Base-by-base conservation (phyloP, 2,888 invertebrate species). In the Rhyacophila evoluta region DNA sequence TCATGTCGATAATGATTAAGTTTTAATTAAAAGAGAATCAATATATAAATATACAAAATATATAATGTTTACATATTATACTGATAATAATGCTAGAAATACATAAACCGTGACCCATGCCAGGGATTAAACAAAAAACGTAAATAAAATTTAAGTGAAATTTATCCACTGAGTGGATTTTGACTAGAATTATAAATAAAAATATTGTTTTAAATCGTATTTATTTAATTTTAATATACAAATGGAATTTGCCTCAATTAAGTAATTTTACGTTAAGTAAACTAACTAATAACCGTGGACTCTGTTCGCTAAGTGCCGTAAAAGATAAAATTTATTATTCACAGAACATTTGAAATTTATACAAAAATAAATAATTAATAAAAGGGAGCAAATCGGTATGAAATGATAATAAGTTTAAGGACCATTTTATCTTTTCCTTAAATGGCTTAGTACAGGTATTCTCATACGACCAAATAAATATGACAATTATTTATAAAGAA, bases 101-200 rank as follows among this genome's bases (percentile, higher is more conserved):
- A 68, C 68, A 76, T 73, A 41, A 79, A 79, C 25, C 55, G 72
- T 74, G 72, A 77, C 77, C 77, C 74, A 29, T 67, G 78, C 77
- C 41, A 77, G 81, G 81, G 76, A 75, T 76, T 37, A 79, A 79
- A 75, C 75, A 69, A 75, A 70, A 72, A 74, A 75, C 19, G 39
- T 74, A 79, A 81, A 76, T 79, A 77, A 76, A 72, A 25, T 41
- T 69, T 75, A 81, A 79, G 75, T 76, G 74, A 75, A 55, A 68
- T 15, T 74, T 70, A 74, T 79, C 81, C 81, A 81, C 78, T 75
- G 72, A 78, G 81, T 80, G 79, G 79, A 80, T 39, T 36, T 75
- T 72, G 41, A 78, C 33, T 67, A 55, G 55, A 55, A 55, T 55
- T 25, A 55, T 55, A 55, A 55, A 55, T 55, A 55, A 55, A 55